Evolutionary conservation across 2,888 invertebrate species (phyloP), one percentile per base, ranked within the genome.

Genomic region (Acanthosepion lycidas): DNA sequence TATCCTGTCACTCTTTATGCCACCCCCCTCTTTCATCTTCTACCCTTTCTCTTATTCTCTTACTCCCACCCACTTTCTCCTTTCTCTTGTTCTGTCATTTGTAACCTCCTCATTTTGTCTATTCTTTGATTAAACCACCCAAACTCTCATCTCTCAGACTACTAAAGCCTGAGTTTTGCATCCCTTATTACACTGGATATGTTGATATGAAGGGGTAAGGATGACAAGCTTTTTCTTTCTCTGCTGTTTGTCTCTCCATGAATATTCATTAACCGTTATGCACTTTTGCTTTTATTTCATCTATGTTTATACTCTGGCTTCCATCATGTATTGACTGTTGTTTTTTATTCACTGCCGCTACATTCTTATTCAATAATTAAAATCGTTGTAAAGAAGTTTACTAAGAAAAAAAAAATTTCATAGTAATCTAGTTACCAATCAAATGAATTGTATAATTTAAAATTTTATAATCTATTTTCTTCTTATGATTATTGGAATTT

Each of bases 191-290:
- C 78, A 78, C 33, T 33, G 78, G 78, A 33, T 78, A 33, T 33
- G 78, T 78, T n/a, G 78, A 78, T 78, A 78, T 78, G 78, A 78
- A 78, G 78, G 78, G 78, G 78, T 78, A 78, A 78, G 78, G n/a
- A 78, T 18, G 78, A n/a, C n/a, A 78, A 78, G 33, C 78, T n/a
- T 78, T n/a, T 78, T 78, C 78, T 33, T 33, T 78, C n/a, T n/a
- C 78, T 33, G 33, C n/a, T n/a, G 15, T 78, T 78, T 78, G 78
- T n/a, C 78, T 78, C 78, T 15, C n/a, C n/a, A 78, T 78, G n/a
- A 78, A n/a, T 78, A 78, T 78, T 78, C 78, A 78, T 78, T 23
- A 59, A 59, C 20, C 23, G 20, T 59, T 15, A n/a, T 78, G 78
- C 78, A 6, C 18, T 33, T 78, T 15, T 78, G 12, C 15, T 78